phyloP scores from a whole-genome alignment of 1,140 invertebrate genomes.

The Drosophila novamexicana region DNA sequence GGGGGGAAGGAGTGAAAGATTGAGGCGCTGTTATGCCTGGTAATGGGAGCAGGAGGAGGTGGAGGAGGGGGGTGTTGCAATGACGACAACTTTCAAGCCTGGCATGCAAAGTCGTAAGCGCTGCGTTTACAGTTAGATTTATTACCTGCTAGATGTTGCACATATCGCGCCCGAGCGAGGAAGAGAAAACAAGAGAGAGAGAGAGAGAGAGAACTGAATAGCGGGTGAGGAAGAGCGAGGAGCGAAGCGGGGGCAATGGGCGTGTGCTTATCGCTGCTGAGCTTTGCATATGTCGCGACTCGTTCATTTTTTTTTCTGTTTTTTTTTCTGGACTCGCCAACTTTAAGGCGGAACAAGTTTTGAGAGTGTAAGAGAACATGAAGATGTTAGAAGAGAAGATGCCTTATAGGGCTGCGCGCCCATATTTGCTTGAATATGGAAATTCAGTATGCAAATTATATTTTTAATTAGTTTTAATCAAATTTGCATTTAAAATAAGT shows the following conservation, averaged over 20 bases:
- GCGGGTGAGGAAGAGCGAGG: not conserved
- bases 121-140: constrained; percentile 81
- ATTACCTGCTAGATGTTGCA: constrained; percentile 82
- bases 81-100: constrained; percentile 80
- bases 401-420: no score
- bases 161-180: constrained; percentile 54
- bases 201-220: not conserved
- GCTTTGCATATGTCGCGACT: constrained; percentile 76
- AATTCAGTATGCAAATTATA: no score
- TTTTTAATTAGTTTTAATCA: no score
- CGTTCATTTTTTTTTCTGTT: constrained; percentile 20
- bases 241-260: constrained; percentile 37
- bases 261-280: constrained; percentile 63
- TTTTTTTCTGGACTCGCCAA: not conserved
- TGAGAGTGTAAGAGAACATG: not conserved
- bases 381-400: not conserved
- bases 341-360: constrained; percentile 23
- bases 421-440: no score
- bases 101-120: constrained; percentile 78
- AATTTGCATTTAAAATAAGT: no score
- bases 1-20: constrained; percentile 13
- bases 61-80: constrained; percentile 43
- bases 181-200: not conserved
- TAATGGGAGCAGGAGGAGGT: constrained; percentile 10
- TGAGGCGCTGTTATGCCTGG: constrained; percentile 28